Evolutionary conservation across 2,113 vertebrate species (phyloP).

Genomic region (Candoia aspera): DNA sequence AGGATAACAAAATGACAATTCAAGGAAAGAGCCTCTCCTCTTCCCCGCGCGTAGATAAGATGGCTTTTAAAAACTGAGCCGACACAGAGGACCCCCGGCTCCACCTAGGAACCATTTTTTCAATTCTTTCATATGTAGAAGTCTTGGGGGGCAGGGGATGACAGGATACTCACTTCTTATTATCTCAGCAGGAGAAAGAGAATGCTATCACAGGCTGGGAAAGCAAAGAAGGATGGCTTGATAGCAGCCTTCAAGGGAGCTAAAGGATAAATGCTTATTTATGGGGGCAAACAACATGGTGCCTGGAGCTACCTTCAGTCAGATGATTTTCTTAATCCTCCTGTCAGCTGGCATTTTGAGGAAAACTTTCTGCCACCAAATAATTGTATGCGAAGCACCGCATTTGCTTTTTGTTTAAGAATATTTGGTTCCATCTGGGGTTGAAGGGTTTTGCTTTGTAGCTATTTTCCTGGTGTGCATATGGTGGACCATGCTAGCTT

Average conservation of each 20-base stretch:
- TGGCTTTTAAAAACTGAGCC: conserved; percentile 19
- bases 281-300: conserved; percentile 35
- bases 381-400: no score
- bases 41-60: conserved; percentile 52
- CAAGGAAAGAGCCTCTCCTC: conserved; percentile 50
- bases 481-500: no score
- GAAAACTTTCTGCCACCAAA: neutral
- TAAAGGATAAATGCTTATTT: conserved; percentile 49
- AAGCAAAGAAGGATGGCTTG: conserved; percentile 57
- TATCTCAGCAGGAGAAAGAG: conserved; percentile 59
- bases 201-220: conserved; percentile 54
- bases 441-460: no score
- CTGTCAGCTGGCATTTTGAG: neutral
- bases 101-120: conserved; percentile 27
- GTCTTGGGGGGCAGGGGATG: conserved; percentile 48
- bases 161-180: conserved; percentile 48
- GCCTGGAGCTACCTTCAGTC: conserved; percentile 27
- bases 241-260: conserved; percentile 53
- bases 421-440: no score
- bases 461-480: no score
- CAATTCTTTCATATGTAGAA: conserved; percentile 49
- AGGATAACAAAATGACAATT: conserved; percentile 26
- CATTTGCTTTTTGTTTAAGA: no score
- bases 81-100: no score
- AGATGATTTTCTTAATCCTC: conserved; percentile 36